Base-by-base conservation (phyloP, 2,797 vertebrate species). In the Syngnathus acus region DNA sequence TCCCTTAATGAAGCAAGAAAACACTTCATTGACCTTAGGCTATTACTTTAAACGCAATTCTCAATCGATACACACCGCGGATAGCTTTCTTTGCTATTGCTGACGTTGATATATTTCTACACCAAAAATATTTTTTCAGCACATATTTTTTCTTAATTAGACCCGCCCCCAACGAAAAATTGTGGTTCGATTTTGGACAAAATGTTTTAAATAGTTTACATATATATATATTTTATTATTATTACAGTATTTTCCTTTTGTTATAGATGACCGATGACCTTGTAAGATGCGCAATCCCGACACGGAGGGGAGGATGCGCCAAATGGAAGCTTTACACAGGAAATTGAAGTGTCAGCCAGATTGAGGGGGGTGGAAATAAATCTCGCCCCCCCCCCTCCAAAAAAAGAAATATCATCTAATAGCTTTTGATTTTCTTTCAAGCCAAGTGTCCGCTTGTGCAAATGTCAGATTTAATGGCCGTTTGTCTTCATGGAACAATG, bases 291-390 rank as follows among this genome's bases (percentile, higher is more conserved):
- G 58, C 78, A 86, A 72, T 73, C 66, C 66, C 68, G 79, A 89
- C 83, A 84, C 38, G 62, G 16, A 65, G 64, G 65, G 64, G 73
- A 73, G 74, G 77, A 78, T 77, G 78, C 72, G 68, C 68, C 79
- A 79, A 85, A 86, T 87, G 80, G 83, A 88, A 81, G 81, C 81
- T 80, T 75, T 73, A 76, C 75, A 68, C 71, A 75, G 82, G 84
- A 88, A 79, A 85, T 84, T 81, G 81, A 86, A 83, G 82, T 86
- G 83, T 84, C 79, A 82, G 68, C 75, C 78, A 65, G 78, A 85
- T 75, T 70, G 76, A 79, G 72, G 68, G 66, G 68, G 57, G 9
- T 5, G 21, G 23, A 54, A 51, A 51, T 51, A 7, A 48, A 51
- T 6, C 50, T 19, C 13, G 1, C 45, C 17, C 1, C 17, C 14